These are phyloP conservation scores for Trochalopteron elliotii DNA, from an alignment of 2,113 vertebrate genomes.

Conservation along the genomic window DNA sequence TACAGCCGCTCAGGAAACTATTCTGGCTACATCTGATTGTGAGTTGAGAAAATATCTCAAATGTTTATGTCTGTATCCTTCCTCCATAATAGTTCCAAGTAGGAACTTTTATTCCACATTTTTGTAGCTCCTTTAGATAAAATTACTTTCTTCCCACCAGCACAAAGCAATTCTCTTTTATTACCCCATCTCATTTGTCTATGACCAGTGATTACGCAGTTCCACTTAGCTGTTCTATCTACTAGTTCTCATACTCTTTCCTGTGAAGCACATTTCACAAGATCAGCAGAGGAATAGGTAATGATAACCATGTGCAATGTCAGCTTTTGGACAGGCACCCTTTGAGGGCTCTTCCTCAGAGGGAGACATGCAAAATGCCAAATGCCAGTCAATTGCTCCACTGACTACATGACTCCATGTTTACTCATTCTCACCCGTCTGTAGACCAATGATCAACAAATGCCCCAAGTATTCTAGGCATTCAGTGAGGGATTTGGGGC, in stretches of 20 bases:
- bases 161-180: not conserved
- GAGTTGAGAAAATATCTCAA: not conserved
- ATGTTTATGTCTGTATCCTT: not conserved
- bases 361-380: not conserved
- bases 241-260: not conserved
- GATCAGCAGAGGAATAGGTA: not conserved
- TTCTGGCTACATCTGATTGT: not conserved
- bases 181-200: not conserved
- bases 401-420: not conserved
- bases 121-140: not conserved
- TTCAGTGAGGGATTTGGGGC: not conserved
- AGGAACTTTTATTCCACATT: not conserved
- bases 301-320: not conserved
- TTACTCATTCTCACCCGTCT: slow-evolving; percentile 13
- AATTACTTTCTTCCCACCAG: not conserved
- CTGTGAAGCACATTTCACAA: not conserved
- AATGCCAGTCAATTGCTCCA: not conserved
- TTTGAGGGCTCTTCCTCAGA: not conserved
- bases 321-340: slow-evolving; percentile 2
- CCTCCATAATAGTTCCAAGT: not conserved
- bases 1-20: not conserved
- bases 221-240: not conserved
- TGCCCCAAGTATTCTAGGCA: not conserved
- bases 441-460: not conserved
- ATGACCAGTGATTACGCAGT: not conserved